Conservation (phyloP, 64 coral and sea anemone genomes). For the Platygyra sinensis region DNA sequence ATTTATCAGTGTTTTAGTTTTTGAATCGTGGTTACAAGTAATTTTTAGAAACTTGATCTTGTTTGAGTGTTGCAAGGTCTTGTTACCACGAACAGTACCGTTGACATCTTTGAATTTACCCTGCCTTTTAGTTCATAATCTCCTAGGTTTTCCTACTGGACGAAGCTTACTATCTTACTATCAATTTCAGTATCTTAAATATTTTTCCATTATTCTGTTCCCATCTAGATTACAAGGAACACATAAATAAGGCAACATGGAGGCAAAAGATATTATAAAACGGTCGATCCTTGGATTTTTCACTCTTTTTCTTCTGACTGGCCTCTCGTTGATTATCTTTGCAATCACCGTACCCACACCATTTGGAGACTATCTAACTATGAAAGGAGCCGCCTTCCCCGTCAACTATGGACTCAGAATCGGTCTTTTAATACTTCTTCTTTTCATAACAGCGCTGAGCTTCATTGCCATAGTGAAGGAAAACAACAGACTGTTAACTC, state of each 20-base stretch:
- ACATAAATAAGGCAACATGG: slow-evolving; percentile 11
- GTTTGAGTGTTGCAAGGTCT: no score
- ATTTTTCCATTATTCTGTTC: neutral
- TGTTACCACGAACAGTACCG: no score
- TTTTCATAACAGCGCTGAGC: slow-evolving; percentile 53
- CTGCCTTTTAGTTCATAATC: no score
- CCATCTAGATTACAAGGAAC: neutral
- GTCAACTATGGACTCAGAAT: slow-evolving; percentile 56
- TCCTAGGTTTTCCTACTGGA: no score
- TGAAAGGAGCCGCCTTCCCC: slow-evolving; percentile 63
- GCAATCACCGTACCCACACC: slow-evolving; percentile 70
- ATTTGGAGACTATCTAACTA: slow-evolving; percentile 85
- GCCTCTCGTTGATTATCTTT: slow-evolving; percentile 75
- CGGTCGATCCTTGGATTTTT: slow-evolving; percentile 74
- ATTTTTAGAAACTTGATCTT: no score
- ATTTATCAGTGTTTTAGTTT: no score
- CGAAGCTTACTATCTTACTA: no score
- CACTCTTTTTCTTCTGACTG: slow-evolving; percentile 62
- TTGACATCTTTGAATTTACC: no score
- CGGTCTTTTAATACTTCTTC: slow-evolving; percentile 59
- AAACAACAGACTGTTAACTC: slow-evolving; percentile 83
- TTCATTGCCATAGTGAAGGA: slow-evolving; percentile 71
- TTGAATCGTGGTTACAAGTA: no score
- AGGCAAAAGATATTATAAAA: slow-evolving; percentile 72
- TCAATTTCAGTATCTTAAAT: neutral